Conservation (phyloP, 2,888 invertebrate genomes). For the Phaedon cochleariae region DNA sequence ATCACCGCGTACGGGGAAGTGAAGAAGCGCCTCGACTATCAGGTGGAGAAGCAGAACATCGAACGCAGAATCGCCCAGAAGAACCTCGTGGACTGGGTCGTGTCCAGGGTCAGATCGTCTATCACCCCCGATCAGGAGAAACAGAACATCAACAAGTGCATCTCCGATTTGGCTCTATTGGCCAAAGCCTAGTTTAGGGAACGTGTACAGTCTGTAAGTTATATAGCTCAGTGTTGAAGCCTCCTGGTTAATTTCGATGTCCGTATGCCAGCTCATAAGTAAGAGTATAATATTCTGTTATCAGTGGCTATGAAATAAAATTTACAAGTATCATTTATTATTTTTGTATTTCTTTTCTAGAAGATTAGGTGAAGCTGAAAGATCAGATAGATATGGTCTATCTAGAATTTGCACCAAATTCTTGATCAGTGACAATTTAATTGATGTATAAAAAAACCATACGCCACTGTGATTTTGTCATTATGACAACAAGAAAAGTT, state of each 20-base stretch:
- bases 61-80: conserved; percentile 89
- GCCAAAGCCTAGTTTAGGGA: conserved; percentile 62
- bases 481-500: too few species aligned
- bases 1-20: conserved; percentile 70
- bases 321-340: neutral
- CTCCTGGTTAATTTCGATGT: too few species aligned
- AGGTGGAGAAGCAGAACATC: conserved; percentile 83
- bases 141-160: conserved; percentile 87
- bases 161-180: conserved; percentile 81
- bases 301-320: neutral
- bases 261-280: too few species aligned
- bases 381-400: too few species aligned
- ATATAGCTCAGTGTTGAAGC: neutral
- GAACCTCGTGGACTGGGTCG: conserved; percentile 95
- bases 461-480: too few species aligned
- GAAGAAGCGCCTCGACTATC: conserved; percentile 90
- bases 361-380: too few species aligned
- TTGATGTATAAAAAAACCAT: too few species aligned
- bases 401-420: too few species aligned
- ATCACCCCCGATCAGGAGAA: conserved; percentile 96
- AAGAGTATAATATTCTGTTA: too few species aligned
- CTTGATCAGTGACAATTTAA: too few species aligned
- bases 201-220: neutral
- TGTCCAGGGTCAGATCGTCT: conserved; percentile 81
- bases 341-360: too few species aligned